These are phyloP conservation scores for Linepithema humile DNA, from an alignment of 1,140 invertebrate genomes.

Conservation along the genomic window DNA sequence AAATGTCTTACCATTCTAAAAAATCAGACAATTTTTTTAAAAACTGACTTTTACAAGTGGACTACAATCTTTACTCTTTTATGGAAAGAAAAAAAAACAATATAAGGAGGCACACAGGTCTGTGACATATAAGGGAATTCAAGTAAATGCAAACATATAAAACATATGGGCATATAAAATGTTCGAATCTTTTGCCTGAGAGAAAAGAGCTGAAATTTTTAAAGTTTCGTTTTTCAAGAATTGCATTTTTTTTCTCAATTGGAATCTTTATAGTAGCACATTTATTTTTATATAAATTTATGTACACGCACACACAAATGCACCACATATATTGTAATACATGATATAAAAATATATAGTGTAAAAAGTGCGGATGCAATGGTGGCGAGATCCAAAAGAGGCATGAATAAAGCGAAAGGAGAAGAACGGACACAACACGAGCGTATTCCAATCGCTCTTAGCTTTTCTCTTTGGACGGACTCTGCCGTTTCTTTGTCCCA, in stretches of 20 bases:
- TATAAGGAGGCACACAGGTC: too few relatives aligned
- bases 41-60: too few relatives aligned
- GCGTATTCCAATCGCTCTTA: conserved; percentile 77
- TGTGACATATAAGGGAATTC: too few relatives aligned
- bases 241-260: neutral
- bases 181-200: neutral
- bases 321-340: too few relatives aligned
- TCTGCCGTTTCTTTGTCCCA: conserved; percentile 71
- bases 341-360: conserved; percentile 1
- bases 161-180: too few relatives aligned
- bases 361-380: neutral
- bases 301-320: neutral
- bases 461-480: conserved; percentile 71
- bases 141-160: too few relatives aligned
- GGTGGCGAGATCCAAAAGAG: neutral
- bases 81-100: too few relatives aligned
- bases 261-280: neutral
- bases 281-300: conserved; percentile 25
- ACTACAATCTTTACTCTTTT: too few relatives aligned
- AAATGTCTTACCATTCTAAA: too few relatives aligned
- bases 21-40: too few relatives aligned
- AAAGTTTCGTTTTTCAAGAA: neutral
- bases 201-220: neutral
- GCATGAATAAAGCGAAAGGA: conserved; percentile 17
- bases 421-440: conserved; percentile 58